Evolutionary conservation across 2,113 vertebrate species (phyloP), one percentile per base, ranked within the genome.

Genomic region (Vulpes lagopus): DNA sequence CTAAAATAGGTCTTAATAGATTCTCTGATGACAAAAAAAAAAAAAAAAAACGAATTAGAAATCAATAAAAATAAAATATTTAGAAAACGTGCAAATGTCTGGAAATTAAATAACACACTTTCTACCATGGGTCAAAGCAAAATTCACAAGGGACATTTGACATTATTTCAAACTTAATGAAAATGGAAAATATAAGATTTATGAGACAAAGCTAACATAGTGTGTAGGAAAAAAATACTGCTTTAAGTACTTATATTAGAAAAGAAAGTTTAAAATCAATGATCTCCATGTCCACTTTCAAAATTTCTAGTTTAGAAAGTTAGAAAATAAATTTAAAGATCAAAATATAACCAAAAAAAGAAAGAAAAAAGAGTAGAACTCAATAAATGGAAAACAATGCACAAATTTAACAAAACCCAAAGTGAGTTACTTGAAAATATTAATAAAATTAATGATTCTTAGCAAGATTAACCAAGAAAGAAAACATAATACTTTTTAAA

Each of bases 141-240:
- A 92, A 86, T 90, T 93, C 71, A 55, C 20, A 82, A 67, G 5
- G 22, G 49, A 76, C 25, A 87, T 82, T 57, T 76, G 27, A 71
- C 94, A 67, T 74, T 60, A 74, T 80, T 92, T 79, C 30, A 74
- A 85, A 96, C 2, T 55, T 84, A 86, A 69, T 16, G 14, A 62
- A 95, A 95, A 81, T 49, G 22, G 55, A 86, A 94, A 94, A 55
- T 49, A 73, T n/a, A 96, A 92, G 64, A 94, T 23, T 67, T 76
- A 86, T 27, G 8, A 86, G 30, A 89, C 27, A 94, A 0, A 57
- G 20, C 11, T 64, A 90, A 78, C 69, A n/a, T 1, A 57, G 8
- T 79, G 2, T 16, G 10, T 51, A 65, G 78, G 69, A 83, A 94
- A 89, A 43, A 90, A 81, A 65, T 62, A 71, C 10, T 49, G 62